Conservation (phyloP, 2,113 vertebrate species). For the Carettochelys insculpta region DNA sequence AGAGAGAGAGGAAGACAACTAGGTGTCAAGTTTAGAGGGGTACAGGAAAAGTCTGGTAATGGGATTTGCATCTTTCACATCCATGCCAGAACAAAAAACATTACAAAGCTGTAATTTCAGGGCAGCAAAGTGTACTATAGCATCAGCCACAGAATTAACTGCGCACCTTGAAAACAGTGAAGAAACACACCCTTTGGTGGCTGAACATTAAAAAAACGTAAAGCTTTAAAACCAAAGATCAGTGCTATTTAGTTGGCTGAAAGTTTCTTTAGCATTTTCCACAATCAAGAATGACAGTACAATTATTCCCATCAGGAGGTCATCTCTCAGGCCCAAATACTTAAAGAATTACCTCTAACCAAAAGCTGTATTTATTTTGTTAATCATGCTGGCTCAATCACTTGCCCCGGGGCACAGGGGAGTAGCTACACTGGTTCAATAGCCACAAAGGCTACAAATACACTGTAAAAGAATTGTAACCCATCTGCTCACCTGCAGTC, state of each 20-base stretch:
- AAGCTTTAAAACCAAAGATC: background rate
- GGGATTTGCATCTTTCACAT: background rate
- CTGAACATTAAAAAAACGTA: background rate
- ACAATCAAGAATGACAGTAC: background rate
- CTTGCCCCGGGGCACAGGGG: background rate
- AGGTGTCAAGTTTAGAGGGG: background rate
- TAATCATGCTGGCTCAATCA: background rate
- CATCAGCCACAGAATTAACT: background rate
- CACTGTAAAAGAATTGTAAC: background rate
- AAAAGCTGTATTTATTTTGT: too few species aligned
- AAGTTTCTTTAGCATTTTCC: background rate
- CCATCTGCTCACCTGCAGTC: conserved; percentile 81
- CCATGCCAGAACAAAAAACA: background rate
- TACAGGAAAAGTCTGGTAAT: too few species aligned
- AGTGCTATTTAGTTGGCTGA: background rate
- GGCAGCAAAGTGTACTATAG: background rate
- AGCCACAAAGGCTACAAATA: background rate
- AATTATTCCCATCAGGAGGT: background rate
- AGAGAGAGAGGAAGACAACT: background rate
- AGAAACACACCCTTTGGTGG: background rate
- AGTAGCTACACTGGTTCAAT: background rate
- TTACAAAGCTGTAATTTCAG: background rate
- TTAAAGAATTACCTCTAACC: background rate
- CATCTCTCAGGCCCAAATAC: background rate
- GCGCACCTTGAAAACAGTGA: background rate